These are phyloP conservation scores for Stylophora pistillata DNA, from an alignment of 64 coral and sea anemone genomes.

Conservation along the genomic window DNA sequence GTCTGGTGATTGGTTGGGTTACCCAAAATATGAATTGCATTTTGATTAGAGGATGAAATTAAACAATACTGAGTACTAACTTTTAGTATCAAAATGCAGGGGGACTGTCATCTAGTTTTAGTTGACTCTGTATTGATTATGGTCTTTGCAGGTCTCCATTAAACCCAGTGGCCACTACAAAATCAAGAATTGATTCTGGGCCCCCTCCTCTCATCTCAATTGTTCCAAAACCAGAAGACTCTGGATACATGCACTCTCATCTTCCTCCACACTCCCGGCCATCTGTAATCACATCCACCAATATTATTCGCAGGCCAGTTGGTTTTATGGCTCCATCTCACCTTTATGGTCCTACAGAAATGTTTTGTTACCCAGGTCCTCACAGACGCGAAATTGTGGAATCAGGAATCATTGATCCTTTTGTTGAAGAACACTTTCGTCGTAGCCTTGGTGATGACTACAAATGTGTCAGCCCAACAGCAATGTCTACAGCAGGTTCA, in stretches of 20 bases:
- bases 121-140: not conserved
- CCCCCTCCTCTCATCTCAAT: conserved; percentile 89
- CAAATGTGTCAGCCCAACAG: conserved; percentile 79
- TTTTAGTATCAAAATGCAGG: too few relatives aligned
- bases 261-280: conserved; percentile 68
- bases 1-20: too few relatives aligned
- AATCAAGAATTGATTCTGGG: conserved; percentile 65
- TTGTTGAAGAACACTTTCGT: conserved; percentile 97
- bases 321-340: conserved; percentile 67
- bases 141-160: conserved; percentile 68
- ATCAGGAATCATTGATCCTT: conserved; percentile 83
- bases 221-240: conserved; percentile 40
- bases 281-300: conserved; percentile 90
- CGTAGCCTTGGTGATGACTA: conserved; percentile 86
- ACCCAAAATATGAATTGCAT: too few relatives aligned
- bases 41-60: too few relatives aligned
- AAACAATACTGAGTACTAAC: too few relatives aligned
- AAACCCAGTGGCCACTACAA: conserved; percentile 61
- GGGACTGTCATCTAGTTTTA: too few relatives aligned
- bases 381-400: conserved; percentile 81
- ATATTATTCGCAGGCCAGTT: conserved; percentile 75
- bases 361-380: conserved; percentile 48
- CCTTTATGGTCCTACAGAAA: conserved; percentile 36
- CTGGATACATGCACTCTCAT: conserved; percentile 48
- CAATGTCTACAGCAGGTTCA: conserved; percentile 79